phyloP scores from a whole-genome alignment of 2,888 invertebrate species.

The Metopia argyrocephala region DNA sequence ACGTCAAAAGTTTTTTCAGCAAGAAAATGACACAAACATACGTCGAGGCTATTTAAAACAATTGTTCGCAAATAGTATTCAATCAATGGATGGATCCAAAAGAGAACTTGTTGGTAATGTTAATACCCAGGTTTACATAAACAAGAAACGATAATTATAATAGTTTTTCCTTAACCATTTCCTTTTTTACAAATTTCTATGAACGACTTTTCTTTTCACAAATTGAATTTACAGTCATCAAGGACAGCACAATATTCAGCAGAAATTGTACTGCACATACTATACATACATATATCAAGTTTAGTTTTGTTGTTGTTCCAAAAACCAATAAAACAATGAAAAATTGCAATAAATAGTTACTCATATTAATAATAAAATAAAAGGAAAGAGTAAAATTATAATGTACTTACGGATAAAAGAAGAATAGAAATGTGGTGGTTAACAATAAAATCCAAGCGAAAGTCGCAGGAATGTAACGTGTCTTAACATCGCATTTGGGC shows the following conservation, averaged over 20 bases:
- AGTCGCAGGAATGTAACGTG: slow-evolving; percentile 98
- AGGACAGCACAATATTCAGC: not conserved
- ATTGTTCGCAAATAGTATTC: too few species aligned
- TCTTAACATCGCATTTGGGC: slow-evolving; percentile 98
- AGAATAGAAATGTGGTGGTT: slow-evolving; percentile 95
- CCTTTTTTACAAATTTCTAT: not conserved
- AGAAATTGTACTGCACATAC: not conserved
- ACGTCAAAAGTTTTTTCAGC: too few species aligned
- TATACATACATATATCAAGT: not conserved
- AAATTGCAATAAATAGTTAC: not conserved
- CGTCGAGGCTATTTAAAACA: too few species aligned
- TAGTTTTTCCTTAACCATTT: too few species aligned
- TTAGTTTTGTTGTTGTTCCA: not conserved
- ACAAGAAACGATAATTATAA: too few species aligned
- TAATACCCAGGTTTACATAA: too few species aligned
- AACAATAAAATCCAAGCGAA: slow-evolving; percentile 98
- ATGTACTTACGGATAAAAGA: slow-evolving; percentile 96
- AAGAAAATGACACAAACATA: too few species aligned
- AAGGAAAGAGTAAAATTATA: slow-evolving; percentile 72
- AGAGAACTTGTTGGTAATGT: too few species aligned
- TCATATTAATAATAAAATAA: not conserved
- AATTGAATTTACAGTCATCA: not conserved
- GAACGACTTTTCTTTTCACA: not conserved
- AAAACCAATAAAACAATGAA: too few species aligned
- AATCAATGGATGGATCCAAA: too few species aligned